A percentile compares a stretch with the other conserved stretches of the same genome.
These are phyloP conservation scores for Lates calcarifer DNA, from an alignment of 2,113 vertebrate species.

Conservation along the genomic window DNA sequence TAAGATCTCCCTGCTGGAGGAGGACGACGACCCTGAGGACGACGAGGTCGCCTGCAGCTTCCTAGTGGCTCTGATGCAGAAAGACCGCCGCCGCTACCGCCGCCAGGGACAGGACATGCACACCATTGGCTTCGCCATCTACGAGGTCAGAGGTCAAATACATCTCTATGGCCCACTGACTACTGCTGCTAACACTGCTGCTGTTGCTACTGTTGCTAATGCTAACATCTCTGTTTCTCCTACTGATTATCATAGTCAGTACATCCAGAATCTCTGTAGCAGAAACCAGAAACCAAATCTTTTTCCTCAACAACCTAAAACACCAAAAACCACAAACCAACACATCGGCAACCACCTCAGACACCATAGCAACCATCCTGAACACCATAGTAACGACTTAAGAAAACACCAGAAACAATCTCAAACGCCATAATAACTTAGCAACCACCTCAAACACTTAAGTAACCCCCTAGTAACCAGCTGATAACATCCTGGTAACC, in stretches of 20 bases:
- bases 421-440: background rate
- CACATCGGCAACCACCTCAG: background rate
- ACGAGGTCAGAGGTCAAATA: slow-evolving; percentile 82
- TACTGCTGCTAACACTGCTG: too few relatives aligned
- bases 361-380: background rate
- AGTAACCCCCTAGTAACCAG: background rate
- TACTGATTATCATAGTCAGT: background rate
- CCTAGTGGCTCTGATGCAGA: slow-evolving; percentile 95
- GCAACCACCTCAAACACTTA: background rate
- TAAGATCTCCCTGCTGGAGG: slow-evolving; percentile 88
- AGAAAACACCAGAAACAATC: background rate
- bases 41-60: slow-evolving; percentile 88
- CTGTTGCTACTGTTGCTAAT: background rate
- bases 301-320: background rate
- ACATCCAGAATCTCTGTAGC: background rate
- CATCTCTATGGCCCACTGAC: too few relatives aligned
- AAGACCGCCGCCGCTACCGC: slow-evolving; percentile 86
- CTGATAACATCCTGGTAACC: too few relatives aligned
- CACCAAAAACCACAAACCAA: background rate
- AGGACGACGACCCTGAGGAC: slow-evolving; percentile 91
- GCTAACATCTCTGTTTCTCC: too few relatives aligned
- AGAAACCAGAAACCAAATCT: background rate
- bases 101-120: slow-evolving; percentile 87
- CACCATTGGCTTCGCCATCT: slow-evolving; percentile 93
- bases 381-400: background rate